Percentiles rank a stretch among this genome's conserved stretches.
Conservation (phyloP, 2,797 vertebrate genomes). For the Kryptopterus vitreolus region DNA sequence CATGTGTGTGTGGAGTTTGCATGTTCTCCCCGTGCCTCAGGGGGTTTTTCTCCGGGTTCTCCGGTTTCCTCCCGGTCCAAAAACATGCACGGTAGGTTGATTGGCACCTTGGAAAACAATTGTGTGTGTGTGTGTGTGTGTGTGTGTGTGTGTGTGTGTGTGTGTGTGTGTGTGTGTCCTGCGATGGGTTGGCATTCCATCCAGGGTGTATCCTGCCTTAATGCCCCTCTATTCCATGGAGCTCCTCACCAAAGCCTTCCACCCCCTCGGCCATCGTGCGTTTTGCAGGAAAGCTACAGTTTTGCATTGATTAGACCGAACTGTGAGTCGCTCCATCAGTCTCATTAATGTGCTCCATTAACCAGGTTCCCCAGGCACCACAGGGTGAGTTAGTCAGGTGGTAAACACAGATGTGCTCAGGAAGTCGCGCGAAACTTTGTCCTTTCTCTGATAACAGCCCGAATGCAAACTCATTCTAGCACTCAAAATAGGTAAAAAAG, state of each 20-base stretch:
- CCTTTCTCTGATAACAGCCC: constrained; percentile 48
- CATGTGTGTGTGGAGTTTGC: too few species aligned
- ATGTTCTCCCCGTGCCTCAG: too few species aligned
- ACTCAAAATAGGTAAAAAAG: too few species aligned
- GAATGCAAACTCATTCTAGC: neutral
- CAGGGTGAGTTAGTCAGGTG: constrained; percentile 52
- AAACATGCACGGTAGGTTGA: too few species aligned
- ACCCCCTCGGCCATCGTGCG: constrained; percentile 27
- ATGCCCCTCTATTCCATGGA: constrained; percentile 22
- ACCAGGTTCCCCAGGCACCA: constrained; percentile 42
- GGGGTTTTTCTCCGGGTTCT: too few species aligned
- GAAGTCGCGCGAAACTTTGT: constrained; percentile 48
- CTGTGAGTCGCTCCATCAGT: constrained; percentile 50
- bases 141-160: too few species aligned
- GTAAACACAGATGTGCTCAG: constrained; percentile 54
- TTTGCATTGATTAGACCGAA: constrained; percentile 55
- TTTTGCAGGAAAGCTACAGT: constrained; percentile 41
- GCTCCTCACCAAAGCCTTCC: constrained; percentile 30
- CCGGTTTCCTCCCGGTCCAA: too few species aligned
- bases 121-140: too few species aligned
- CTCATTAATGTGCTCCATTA: constrained; percentile 60
- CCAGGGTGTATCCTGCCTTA: too few species aligned
- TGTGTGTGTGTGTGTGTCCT: too few species aligned
- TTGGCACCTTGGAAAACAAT: too few species aligned
- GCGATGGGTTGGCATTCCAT: too few species aligned